Percentiles rank a stretch among this genome's conserved stretches.
Conservation (phyloP, 2,113 vertebrate genomes). For the Xiphias gladius region DNA sequence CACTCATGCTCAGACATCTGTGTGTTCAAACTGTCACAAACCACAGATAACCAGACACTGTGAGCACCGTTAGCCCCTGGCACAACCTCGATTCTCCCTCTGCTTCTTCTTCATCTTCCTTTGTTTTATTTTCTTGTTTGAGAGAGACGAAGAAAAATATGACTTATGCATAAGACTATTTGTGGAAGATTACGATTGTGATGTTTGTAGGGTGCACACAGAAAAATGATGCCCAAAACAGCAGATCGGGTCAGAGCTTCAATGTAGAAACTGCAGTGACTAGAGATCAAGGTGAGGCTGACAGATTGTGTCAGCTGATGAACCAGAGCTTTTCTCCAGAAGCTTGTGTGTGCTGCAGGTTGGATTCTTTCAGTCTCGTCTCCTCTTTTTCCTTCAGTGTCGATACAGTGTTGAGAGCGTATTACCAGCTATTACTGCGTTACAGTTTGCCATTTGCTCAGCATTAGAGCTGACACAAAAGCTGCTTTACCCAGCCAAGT, state of each 20-base stretch:
- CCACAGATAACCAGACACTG: neutral
- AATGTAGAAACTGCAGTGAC: neutral
- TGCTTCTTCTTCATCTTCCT: neutral
- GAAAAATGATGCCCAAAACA: neutral
- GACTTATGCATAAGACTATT: neutral
- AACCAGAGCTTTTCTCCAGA: neutral
- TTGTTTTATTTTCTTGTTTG: neutral
- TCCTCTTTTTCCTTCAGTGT: neutral
- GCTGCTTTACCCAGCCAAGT: slow-evolving; percentile 15
- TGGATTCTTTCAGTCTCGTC: neutral
- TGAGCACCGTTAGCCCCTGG: neutral
- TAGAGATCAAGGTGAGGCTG: neutral
- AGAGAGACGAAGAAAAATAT: neutral
- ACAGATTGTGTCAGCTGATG: neutral
- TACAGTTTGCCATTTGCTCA: slow-evolving; percentile 45
- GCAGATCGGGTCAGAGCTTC: neutral
- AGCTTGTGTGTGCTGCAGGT: neutral
- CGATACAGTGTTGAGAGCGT: slow-evolving; percentile 27
- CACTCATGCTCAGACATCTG: slow-evolving; percentile 25
- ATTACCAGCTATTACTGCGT: slow-evolving; percentile 35
- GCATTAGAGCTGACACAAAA: slow-evolving; percentile 29
- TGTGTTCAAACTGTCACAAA: slow-evolving; percentile 21
- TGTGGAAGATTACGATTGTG: no score
- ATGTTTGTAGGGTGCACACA: neutral
- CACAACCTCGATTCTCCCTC: neutral